These are phyloP conservation scores for Gymnocheta viridis DNA, from an alignment of 2,888 invertebrate genomes.

Conservation along the genomic window DNA sequence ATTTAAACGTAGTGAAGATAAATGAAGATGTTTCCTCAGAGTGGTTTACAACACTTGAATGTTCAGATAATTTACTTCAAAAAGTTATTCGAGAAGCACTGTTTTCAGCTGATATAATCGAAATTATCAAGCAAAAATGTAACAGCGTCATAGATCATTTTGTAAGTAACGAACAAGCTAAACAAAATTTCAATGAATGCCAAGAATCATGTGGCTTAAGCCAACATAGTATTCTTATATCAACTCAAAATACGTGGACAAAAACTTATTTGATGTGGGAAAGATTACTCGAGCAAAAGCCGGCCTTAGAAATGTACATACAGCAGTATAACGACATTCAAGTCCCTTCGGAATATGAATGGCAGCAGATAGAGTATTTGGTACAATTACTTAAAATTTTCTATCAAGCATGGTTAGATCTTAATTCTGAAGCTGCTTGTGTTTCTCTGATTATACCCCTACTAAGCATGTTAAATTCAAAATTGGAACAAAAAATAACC, in stretches of 20 bases:
- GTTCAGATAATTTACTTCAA: slow-evolving; percentile 55
- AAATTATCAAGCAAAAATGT: slow-evolving; percentile 57
- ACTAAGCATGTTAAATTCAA: slow-evolving; percentile 61
- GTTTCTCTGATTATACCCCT: slow-evolving; percentile 60
- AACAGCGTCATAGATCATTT: slow-evolving; percentile 63
- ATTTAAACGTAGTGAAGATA: slow-evolving; percentile 47
- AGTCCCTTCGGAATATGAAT: slow-evolving; percentile 55
- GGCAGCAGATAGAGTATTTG: slow-evolving; percentile 61
- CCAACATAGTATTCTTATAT: slow-evolving; percentile 28
- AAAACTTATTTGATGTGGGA: slow-evolving; percentile 63
- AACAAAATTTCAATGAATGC: slow-evolving; percentile 55
- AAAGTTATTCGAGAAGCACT: slow-evolving; percentile 53
- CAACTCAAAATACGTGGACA: slow-evolving; percentile 40
- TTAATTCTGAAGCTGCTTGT: slow-evolving; percentile 62
- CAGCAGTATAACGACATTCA: slow-evolving; percentile 59
- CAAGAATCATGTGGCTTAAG: slow-evolving; percentile 58
- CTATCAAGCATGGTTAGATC: slow-evolving; percentile 65
- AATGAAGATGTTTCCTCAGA: slow-evolving; percentile 35
- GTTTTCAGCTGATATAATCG: slow-evolving; percentile 44
- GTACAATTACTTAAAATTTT: slow-evolving; percentile 56
- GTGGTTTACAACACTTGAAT: slow-evolving; percentile 59
- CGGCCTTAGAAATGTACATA: slow-evolving; percentile 55
- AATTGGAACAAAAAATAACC: slow-evolving; percentile 46
- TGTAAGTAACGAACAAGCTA: slow-evolving; percentile 27
- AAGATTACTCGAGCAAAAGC: slow-evolving; percentile 52